Evolutionary conservation across 2,797 vertebrate genomes (phyloP), one percentile per base, ranked within the genome.

Genomic region (Propithecus perrieri): DNA sequence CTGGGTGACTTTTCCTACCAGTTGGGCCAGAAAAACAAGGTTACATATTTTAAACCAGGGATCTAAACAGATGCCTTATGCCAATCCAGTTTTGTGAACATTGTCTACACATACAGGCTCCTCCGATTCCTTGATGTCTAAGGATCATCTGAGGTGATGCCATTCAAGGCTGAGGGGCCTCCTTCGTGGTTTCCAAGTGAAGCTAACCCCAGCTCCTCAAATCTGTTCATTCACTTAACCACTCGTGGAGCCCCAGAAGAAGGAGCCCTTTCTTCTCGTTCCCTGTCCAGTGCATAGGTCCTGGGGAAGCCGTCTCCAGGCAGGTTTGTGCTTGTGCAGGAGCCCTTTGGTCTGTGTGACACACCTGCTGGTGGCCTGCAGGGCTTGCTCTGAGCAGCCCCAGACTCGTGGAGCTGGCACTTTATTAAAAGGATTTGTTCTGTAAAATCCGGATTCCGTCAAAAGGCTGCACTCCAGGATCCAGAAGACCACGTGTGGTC

Each of bases 1-100:
- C 63, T 38, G 59, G 71, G 38, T 46, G 35, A 5, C 84, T 72
- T 97, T 97, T 98, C 89, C 30, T 63, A 3, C 63, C 72, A 92
- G 41, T 55, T 33, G 33, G 63, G 79, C 38, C 74, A 43, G 63
- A 84, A 63, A 96, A 50, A 74, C 63, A 83, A 12, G 5, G 6
- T 48, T 35, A 41, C 85, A n/a, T 88, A 3, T 1, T 43, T 76
- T 12, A 75, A 79, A 46, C 67, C 83, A 75, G 94, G 69, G 30
- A 69, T 95, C 74, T 57, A 9, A 93, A 41, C 59, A 30, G 57
- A 35, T 61, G 35, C 63, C 57, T 94, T 33, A 0, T 24, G 22
- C 59, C 75, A 24, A 0, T 20, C n/a, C 14, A 43, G n/a, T 69
- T 46, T 26, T 7, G 15, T 8, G 65, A 69, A 9, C 9, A 4